Base-by-base conservation (phyloP, 2,888 invertebrate genomes). In the Drosophila falleni region DNA sequence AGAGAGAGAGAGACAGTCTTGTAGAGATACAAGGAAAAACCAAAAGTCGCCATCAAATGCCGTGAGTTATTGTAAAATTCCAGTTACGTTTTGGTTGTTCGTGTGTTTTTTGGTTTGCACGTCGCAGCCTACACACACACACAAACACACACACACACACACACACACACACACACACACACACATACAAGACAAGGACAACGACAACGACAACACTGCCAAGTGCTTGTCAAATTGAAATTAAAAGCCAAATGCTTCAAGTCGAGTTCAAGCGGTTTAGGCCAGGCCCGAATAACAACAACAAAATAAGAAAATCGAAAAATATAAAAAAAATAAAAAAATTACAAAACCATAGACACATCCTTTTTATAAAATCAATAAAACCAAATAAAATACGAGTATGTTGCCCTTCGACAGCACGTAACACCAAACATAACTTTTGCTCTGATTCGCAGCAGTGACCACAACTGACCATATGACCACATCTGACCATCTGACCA, bases 211-310 rank as follows among this genome's bases (percentile, higher is more conserved):
- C 59, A 78, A 78, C 78, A 81, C 61, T 73, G 86, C 69, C 86
- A 80, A 84, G 75, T 85, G 87, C 85, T 82, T 87, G 83, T 86
- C 88, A 83, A 87, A 85, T 87, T 83, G 83, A 86, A 87, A 87
- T 86, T 87, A 87, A 87, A 86, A 86, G 79, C 74, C 75, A 80
- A 85, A 86, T 77, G 81, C 77, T 81, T 80, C 65, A 70, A 71
- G 51, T 71, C 51, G 65, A 72, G 68, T 71, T 74, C 67, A 71
- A 72, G 66, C 53, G 63, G 44, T 62, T 75, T 49, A 55, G 53
- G 51, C 72, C 71, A 59, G 59, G 23, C 16, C 61, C 55, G n/a
- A n/a, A n/a, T n/a, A 49, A 35, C 15, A 23, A 47, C 55, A 49
- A 35, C 37, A 15, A 47, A 49, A 35, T 29, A 15, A 47, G 3